These are phyloP conservation scores for Drosophila rufa DNA, from an alignment of 1,140 invertebrate species.

Conservation along the genomic window DNA sequence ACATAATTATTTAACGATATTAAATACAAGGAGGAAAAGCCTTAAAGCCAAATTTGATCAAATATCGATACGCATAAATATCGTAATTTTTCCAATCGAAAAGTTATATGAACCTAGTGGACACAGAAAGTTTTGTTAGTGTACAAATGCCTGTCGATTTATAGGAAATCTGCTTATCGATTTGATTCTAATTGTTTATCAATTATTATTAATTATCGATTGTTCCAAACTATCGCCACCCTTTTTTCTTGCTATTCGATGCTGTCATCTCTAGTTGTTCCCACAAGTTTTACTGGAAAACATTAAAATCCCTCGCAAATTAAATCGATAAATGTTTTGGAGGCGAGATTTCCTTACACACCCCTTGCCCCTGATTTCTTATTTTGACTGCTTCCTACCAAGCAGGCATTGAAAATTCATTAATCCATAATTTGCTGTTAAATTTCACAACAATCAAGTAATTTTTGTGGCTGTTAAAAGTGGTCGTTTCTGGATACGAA, in stretches of 20 bases:
- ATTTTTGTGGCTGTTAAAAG: constrained; percentile 7
- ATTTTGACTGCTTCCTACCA: constrained; percentile 2
- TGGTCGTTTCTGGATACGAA: not conserved
- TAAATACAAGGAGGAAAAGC: too few relatives aligned
- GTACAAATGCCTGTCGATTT: too few relatives aligned
- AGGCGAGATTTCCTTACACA: constrained; percentile 15
- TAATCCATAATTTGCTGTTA: constrained; percentile 36
- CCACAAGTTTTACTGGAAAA: constrained; percentile 41
- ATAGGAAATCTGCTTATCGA: too few relatives aligned
- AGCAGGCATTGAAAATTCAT: constrained; percentile 22
- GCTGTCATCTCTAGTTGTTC: not conserved
- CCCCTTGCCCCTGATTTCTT: not conserved
- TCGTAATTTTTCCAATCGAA: too few relatives aligned
- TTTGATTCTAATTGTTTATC: too few relatives aligned
- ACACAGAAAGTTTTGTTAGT: too few relatives aligned
- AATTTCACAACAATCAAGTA: constrained; percentile 15
- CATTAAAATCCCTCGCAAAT: constrained; percentile 49
- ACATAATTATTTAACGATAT: too few relatives aligned
- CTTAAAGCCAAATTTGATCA: too few relatives aligned
- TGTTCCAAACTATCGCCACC: too few relatives aligned
- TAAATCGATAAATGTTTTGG: constrained; percentile 48
- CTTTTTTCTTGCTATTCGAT: not conserved
- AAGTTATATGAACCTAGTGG: too few relatives aligned
- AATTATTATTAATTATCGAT: too few relatives aligned
- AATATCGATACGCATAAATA: too few relatives aligned